These are phyloP conservation scores for Drosophila nannoptera DNA, from an alignment of 1,140 invertebrate species.

Conservation along the genomic window DNA sequence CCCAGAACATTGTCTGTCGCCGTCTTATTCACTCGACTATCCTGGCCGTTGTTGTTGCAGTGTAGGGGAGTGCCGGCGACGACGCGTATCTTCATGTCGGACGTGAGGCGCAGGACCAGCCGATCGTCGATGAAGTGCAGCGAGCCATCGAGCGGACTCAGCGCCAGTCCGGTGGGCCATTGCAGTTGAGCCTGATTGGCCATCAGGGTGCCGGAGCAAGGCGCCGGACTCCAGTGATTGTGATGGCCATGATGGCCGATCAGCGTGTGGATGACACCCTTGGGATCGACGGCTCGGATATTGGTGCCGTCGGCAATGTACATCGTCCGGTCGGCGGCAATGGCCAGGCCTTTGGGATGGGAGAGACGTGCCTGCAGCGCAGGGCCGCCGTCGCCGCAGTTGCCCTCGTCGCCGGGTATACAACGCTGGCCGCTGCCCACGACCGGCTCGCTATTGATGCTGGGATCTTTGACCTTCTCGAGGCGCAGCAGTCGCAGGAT, in stretches of 20 bases:
- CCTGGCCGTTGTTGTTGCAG: constrained; percentile 82
- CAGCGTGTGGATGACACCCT: constrained; percentile 95
- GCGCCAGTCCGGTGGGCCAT: constrained; percentile 95
- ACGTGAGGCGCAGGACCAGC: constrained; percentile 93
- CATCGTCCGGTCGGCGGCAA: constrained; percentile 93
- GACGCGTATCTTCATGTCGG: constrained; percentile 92
- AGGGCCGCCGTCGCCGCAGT: constrained; percentile 95
- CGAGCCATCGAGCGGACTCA: constrained; percentile 95
- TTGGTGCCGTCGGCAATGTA: constrained; percentile 97
- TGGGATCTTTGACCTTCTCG: constrained; percentile 88
- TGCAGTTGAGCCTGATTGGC: constrained; percentile 91
- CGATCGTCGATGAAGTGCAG: constrained; percentile 97
- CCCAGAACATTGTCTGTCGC: constrained; percentile 83
- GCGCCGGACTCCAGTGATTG: constrained; percentile 93
- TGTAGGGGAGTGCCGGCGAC: constrained; percentile 95
- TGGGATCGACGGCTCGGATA: constrained; percentile 92
- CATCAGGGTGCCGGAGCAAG: constrained; percentile 89
- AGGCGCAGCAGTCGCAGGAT: constrained; percentile 87
- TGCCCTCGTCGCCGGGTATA: constrained; percentile 92
- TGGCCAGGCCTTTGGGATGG: constrained; percentile 97
- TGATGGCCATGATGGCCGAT: constrained; percentile 95
- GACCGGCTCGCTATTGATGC: constrained; percentile 91
- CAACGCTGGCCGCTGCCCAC: constrained; percentile 98
- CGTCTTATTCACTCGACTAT: constrained; percentile 75
- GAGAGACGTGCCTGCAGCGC: constrained; percentile 93